A percentile compares a stretch with the other conserved stretches of the same genome.
phyloP scores from a whole-genome alignment of 92 coral and sea anemone genomes.

The Actinostola sp. region DNA sequence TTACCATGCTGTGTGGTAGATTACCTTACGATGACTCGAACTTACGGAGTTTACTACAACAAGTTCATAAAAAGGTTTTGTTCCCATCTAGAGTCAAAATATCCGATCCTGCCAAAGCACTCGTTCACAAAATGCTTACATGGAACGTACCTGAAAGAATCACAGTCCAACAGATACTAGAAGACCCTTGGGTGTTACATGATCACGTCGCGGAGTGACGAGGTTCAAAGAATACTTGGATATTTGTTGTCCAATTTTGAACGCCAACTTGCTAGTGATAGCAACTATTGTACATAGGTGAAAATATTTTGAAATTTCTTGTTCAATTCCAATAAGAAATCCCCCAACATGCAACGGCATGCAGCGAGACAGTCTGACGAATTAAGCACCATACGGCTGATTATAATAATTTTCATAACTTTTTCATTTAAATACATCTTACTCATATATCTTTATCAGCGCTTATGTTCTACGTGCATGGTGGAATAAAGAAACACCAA shows the following conservation, averaged over 20 bases:
- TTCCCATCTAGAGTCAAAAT: slow-evolving; percentile 84
- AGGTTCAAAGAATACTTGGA: not conserved
- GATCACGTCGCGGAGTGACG: not conserved
- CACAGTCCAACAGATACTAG: slow-evolving; percentile 61
- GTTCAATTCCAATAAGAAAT: no score
- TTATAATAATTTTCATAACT: no score
- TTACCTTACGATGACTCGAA: slow-evolving; percentile 97
- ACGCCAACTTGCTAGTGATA: not conserved
- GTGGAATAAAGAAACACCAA: no score
- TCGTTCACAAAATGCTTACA: slow-evolving; percentile 86
- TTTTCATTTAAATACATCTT: no score
- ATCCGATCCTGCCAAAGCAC: slow-evolving; percentile 71
- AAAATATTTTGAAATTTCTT: not conserved
- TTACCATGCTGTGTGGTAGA: slow-evolving; percentile 95
- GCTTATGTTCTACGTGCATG: no score
- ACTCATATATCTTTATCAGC: no score
- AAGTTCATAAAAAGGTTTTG: slow-evolving; percentile 88
- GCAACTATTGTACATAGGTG: not conserved
- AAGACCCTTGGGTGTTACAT: slow-evolving; percentile 73
- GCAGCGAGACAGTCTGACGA: no score
- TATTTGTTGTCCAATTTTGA: not conserved
- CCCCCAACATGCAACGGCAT: no score
- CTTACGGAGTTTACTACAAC: slow-evolving; percentile 86
- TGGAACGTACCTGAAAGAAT: slow-evolving; percentile 94
- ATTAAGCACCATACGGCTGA: no score